Evolutionary conservation across 2,797 vertebrate genomes (phyloP), one percentile per base, ranked within the genome.

Genomic region (Uromys caudimaculatus): DNA sequence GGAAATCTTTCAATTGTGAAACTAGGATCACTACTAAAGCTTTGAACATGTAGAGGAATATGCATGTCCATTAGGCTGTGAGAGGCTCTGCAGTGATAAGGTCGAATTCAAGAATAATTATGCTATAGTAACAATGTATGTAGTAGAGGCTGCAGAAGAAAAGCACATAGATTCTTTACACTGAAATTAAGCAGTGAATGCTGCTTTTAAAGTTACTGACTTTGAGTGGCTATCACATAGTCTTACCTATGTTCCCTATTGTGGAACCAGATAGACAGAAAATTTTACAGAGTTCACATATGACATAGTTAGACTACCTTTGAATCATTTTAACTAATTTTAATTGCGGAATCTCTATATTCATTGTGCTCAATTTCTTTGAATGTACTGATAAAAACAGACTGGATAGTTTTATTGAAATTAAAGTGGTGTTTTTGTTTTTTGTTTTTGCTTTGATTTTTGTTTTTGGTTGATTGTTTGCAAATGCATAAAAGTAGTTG

Each of bases 291-390:
- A 88, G 94, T 41, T 29, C 0, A 4, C 6, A 35, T 11, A 27
- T 56, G 35, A 64, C 35, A 24, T 81, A 14, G 58, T 86, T 60
- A 91, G 62, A 47, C 17, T 89, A 0, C 75, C 50, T 62, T 94
- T 95, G 52, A 62, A n/a, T 79, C 9, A 75, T 19, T 93, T 88
- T 71, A 64, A 29, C 12, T 67, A 52, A 5, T 92, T 95, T 90
- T 27, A 83, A 27, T 90, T 86, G 77, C 64, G 79, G 11, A 60
- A 75, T 93, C 56, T 88, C 14, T 10, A 79, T 1, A 76, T 82
- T 44, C 13, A 81, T 84, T 89, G 27, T 93, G 19, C 17, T 94
- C 35, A 86, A 2, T 78, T 94, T 96, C 75, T 95, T 96, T 90
- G 35, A 85, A 44, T 92, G 35, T 44, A 87, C 54, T 81, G 44